phyloP scores from a whole-genome alignment of 1,140 invertebrate genomes.

The Pogonus chalceus region DNA sequence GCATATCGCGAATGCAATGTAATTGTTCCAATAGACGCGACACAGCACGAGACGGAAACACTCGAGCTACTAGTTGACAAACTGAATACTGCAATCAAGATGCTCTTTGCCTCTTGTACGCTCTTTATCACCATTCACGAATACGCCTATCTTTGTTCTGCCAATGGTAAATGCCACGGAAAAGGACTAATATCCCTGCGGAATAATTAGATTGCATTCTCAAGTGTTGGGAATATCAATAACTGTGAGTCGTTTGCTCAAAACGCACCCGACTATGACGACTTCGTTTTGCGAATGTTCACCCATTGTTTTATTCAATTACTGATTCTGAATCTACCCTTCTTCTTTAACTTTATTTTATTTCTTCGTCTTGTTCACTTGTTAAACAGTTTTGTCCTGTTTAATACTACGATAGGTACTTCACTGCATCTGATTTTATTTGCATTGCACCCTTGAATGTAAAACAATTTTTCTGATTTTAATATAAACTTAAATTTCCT shows the following conservation, averaged over 20 bases:
- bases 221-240: constrained; percentile 3
- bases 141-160: neutral
- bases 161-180: neutral
- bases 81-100: neutral
- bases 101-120: neutral
- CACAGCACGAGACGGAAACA: no score
- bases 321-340: no score
- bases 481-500: no score
- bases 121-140: neutral
- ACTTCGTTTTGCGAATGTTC: neutral
- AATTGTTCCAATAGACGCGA: no score
- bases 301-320: neutral
- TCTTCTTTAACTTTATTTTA: no score
- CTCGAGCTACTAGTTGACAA: neutral
- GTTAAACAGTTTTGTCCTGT: no score
- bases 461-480: no score
- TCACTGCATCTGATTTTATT: no score
- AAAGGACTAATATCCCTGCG: neutral
- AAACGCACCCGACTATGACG: neutral
- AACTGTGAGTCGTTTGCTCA: neutral
- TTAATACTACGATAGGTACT: no score
- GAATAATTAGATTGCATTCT: neutral
- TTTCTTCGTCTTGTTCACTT: no score
- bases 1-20: neutral
- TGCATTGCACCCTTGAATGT: no score